Evolutionary conservation across 2,888 invertebrate species (phyloP).

Genomic region (Meloe dianella): DNA sequence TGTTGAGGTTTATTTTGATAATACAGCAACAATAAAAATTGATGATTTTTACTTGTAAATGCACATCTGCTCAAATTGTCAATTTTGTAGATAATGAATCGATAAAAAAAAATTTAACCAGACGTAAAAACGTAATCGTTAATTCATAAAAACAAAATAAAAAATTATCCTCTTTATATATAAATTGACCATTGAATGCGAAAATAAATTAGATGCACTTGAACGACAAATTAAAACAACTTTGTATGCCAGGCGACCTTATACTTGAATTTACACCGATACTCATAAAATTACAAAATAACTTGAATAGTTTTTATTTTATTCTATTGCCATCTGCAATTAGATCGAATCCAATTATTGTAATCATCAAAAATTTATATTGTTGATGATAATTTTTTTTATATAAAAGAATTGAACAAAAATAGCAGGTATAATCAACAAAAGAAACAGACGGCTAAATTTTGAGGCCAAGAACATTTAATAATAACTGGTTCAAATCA

Average conservation of each 20-base stretch:
- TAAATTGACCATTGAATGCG: not conserved
- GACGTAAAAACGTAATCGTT: not conserved
- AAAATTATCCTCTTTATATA: not conserved
- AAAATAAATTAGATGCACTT: conserved; percentile 11
- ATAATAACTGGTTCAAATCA: conserved; percentile 11
- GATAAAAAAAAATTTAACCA: not conserved
- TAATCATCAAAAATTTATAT: not conserved
- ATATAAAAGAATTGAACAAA: not conserved
- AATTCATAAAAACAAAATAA: not conserved
- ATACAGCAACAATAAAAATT: conserved; percentile 26
- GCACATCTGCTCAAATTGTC: conserved; percentile 30
- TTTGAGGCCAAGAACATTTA: conserved; percentile 12
- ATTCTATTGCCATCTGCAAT: not conserved
- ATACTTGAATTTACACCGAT: not conserved
- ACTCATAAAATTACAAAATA: not conserved
- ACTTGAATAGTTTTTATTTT: not conserved
- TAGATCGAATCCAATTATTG: not conserved
- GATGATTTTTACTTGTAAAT: conserved; percentile 27
- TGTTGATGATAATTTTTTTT: not conserved
- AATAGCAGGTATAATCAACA: conserved; percentile 7
- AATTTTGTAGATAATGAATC: conserved; percentile 23
- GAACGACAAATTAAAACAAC: conserved; percentile 12
- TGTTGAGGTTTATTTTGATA: conserved; percentile 26
- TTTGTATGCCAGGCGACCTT: conserved; percentile 11
- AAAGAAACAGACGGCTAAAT: conserved; percentile 9